Evolutionary conservation across 2,797 vertebrate species (phyloP), one percentile per base, ranked within the genome.

Genomic region (Channa striata): DNA sequence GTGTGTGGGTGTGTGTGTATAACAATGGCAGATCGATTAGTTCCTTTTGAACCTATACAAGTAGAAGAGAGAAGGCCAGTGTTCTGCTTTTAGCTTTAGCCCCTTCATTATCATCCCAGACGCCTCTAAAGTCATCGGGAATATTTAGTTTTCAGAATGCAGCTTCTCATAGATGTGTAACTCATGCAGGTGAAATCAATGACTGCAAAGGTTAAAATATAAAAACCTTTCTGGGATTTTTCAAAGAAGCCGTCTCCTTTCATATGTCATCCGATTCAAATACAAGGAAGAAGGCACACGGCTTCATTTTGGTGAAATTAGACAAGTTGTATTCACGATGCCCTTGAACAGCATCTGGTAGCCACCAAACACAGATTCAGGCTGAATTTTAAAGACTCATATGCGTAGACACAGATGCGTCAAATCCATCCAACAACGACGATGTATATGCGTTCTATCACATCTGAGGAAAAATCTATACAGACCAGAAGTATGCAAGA

Each of bases 381-480:
- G 75, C 42, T 56, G 12, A 73, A 72, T 63, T 43, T 75, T 57
- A 75, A 64, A 74, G 34, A 54, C 48, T 51, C 53, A 51, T 33
- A 50, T 21, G 2, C 6, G 11, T 10, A 43, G 12, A 40, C 72
- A 67, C 21, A 49, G 53, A 52, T 23, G 11, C 70, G 56, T 78
- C 68, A 83, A 76, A 77, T 33, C 65, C 52, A 68, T 76, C 37
- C 54, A 56, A 50, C 46, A 49, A 61, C 5, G 12, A 72, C 30
- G 2, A 49, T 30, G 59, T 66, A 59, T 64, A 37, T 23, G 19
- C 58, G 21, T 30, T 34, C 72, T 87, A 87, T 88, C 70, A 79
- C 81, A 65, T 86, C 58, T 51, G 64, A 36, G 46, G 53, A 70
- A 78, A 83, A 86, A 82, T 85, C 82, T 70, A 87, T 77, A 74